Conservation (phyloP, 2,888 invertebrate species). For the Pseudococcus jackbeardsleyi region DNA sequence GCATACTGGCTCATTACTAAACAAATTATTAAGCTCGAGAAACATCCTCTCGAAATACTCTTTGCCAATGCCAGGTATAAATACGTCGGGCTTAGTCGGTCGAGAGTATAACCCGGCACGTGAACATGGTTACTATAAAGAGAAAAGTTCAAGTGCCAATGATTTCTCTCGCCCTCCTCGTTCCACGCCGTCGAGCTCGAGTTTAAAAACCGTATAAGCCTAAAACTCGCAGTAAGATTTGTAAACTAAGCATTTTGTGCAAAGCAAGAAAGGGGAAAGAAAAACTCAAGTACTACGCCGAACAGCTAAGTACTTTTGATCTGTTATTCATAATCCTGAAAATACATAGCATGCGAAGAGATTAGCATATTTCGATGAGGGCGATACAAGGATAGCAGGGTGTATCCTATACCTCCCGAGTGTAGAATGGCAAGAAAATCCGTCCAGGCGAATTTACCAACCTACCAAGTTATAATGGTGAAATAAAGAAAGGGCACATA, state of each 20-base stretch:
- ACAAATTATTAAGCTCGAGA: background rate
- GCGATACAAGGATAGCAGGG: constrained; percentile 58
- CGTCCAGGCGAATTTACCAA: constrained; percentile 61
- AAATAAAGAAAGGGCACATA: constrained; percentile 62
- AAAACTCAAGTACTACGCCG: constrained; percentile 61
- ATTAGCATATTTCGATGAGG: constrained; percentile 65
- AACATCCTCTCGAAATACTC: background rate
- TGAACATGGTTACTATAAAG: constrained; percentile 25
- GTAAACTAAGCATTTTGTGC: constrained; percentile 61
- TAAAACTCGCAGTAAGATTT: constrained; percentile 62
- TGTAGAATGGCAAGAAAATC: constrained; percentile 52
- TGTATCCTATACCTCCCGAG: constrained; percentile 54
- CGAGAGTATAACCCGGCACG: constrained; percentile 25
- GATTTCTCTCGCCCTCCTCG: background rate
- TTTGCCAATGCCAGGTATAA: background rate
- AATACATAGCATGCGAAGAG: constrained; percentile 65
- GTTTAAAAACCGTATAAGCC: constrained; percentile 58
- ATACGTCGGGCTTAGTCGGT: constrained; percentile 21
- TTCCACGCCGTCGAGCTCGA: background rate
- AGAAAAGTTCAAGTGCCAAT: constrained; percentile 51
- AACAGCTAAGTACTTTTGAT: constrained; percentile 65
- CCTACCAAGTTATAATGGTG: constrained; percentile 57
- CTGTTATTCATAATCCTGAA: constrained; percentile 65
- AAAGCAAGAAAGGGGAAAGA: constrained; percentile 51
- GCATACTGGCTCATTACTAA: background rate